Evolutionary conservation across 2,797 vertebrate species (phyloP).

Genomic region (Sebastes itinus): DNA sequence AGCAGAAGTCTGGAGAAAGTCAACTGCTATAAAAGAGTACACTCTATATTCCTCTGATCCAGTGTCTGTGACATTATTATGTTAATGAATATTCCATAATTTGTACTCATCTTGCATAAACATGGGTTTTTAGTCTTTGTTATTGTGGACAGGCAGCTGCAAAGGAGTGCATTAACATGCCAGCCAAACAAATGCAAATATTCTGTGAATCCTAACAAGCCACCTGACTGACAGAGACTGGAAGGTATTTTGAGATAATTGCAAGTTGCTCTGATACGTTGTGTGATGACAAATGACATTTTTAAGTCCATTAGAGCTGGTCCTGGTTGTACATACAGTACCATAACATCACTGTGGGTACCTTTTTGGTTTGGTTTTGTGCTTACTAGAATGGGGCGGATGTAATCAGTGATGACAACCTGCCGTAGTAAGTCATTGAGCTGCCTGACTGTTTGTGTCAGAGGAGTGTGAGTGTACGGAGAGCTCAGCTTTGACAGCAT

Average conservation of each 20-base stretch:
- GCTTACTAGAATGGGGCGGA: background rate
- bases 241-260: background rate
- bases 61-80: background rate
- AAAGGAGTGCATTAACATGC: background rate
- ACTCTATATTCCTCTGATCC: background rate
- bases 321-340: background rate
- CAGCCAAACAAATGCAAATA: constrained; percentile 13
- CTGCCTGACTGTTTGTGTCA: background rate
- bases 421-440: background rate
- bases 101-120: background rate
- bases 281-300: background rate
- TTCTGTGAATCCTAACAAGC: background rate
- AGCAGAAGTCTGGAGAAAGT: background rate
- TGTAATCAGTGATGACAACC: background rate
- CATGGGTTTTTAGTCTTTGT: background rate
- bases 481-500: background rate
- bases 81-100: background rate
- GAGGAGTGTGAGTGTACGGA: background rate
- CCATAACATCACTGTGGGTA: background rate
- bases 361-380: background rate
- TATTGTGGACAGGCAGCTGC: background rate
- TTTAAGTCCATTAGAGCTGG: background rate
- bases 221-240: background rate
- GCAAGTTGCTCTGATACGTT: background rate
- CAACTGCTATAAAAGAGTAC: background rate